Conservation (phyloP, 2,113 vertebrate species). For the Nansenia antarctica region DNA sequence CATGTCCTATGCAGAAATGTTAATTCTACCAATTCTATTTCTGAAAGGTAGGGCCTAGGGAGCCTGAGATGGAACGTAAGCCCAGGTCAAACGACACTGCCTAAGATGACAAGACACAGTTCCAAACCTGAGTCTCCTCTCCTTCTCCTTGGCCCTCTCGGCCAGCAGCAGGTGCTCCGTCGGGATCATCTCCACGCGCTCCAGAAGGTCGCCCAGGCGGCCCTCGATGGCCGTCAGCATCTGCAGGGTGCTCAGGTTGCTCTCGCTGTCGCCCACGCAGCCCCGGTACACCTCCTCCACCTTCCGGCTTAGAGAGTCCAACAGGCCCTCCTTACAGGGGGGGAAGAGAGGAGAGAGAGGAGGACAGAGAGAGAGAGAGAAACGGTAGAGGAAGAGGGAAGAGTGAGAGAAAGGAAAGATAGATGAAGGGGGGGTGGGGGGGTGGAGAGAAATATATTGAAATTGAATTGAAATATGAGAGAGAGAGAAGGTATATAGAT, state of each 20-base stretch:
- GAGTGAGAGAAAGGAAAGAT: too few relatives aligned
- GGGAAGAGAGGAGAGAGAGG: neutral
- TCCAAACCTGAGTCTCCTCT: constrained; percentile 77
- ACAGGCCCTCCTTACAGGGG: constrained; percentile 76
- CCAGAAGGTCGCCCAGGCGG: constrained; percentile 77
- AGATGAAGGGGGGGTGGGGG: too few relatives aligned
- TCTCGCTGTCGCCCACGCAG: constrained; percentile 76
- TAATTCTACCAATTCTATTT: too few relatives aligned
- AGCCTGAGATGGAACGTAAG: too few relatives aligned
- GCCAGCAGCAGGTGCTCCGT: constrained; percentile 68
- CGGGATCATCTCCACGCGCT: constrained; percentile 80
- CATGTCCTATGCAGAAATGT: too few relatives aligned
- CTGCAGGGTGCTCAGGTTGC: constrained; percentile 79
- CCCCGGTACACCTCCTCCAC: constrained; percentile 82
- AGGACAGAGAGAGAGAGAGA: neutral
- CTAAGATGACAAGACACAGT: neutral
- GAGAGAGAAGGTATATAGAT: too few relatives aligned
- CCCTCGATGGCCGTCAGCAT: constrained; percentile 86
- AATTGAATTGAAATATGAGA: too few relatives aligned
- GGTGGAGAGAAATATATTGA: too few relatives aligned
- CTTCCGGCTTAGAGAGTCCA: constrained; percentile 78
- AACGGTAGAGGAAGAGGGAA: too few relatives aligned
- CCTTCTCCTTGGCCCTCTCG: constrained; percentile 81
- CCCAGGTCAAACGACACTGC: neutral
- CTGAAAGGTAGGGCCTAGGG: too few relatives aligned